Evolutionary conservation across 37 sponge, comb jelly and placozoan species (phyloP).

Genomic region (Theonella swinhoei): DNA sequence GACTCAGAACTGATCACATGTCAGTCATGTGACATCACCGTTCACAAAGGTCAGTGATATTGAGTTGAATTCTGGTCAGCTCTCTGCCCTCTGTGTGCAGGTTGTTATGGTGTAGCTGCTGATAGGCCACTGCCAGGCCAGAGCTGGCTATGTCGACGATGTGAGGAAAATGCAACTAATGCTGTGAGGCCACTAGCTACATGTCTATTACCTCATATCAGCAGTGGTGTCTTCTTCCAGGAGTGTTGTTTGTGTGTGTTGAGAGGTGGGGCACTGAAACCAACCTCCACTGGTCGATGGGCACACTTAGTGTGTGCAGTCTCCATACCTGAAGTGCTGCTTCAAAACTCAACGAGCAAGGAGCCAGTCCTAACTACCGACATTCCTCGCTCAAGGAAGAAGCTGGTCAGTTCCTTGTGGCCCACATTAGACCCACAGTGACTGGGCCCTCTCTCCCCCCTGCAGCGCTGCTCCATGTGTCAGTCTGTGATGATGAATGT

Average conservation of each 20-base stretch:
- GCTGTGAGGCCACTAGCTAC: constrained; percentile 23
- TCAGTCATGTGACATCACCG: constrained; percentile 53
- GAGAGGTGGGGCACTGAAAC: constrained; percentile 92
- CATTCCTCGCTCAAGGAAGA: constrained; percentile 51
- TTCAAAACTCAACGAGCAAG: constrained; percentile 50
- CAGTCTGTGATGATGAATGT: not conserved
- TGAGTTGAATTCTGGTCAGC: not conserved
- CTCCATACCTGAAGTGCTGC: constrained; percentile 79
- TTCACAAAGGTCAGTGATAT: constrained; percentile 63
- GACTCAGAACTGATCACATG: constrained; percentile 54
- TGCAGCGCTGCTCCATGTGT: constrained; percentile 55
- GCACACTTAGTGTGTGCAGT: constrained; percentile 89
- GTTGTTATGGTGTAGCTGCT: constrained; percentile 76
- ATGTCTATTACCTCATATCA: not conserved
- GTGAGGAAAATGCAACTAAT: constrained; percentile 32
- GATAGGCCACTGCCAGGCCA: not conserved
- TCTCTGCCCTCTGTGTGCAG: constrained; percentile 18
- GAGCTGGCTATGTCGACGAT: constrained; percentile 75
- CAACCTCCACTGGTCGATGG: constrained; percentile 70
- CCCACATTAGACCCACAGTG: not conserved
- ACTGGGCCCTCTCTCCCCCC: not conserved
- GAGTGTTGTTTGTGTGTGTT: constrained; percentile 86
- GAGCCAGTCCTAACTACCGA: constrained; percentile 59
- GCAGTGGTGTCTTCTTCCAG: not conserved
- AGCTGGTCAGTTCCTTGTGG: constrained; percentile 41